These are phyloP conservation scores for Tanaodytes sp. DNA, from an alignment of 2,888 invertebrate species.

Conservation along the genomic window DNA sequence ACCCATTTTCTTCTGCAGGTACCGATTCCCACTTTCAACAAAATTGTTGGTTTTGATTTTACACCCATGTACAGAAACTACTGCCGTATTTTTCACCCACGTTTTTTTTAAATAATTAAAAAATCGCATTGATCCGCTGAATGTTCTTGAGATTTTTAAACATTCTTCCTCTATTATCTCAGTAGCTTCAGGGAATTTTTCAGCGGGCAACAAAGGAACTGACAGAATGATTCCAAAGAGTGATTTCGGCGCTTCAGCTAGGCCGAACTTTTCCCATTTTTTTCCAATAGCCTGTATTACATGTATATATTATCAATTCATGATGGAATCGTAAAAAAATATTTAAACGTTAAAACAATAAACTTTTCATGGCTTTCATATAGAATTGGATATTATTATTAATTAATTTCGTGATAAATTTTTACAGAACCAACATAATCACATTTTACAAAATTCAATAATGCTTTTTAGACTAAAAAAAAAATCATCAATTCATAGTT, in stretches of 20 bases:
- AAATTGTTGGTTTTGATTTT: slow-evolving; percentile 4
- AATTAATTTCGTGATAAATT: background rate
- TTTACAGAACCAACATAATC: background rate
- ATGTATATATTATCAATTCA: too few relatives aligned
- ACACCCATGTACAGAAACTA: background rate
- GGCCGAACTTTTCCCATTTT: background rate
- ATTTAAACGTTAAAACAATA: too few relatives aligned
- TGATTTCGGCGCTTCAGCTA: background rate
- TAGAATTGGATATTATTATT: too few relatives aligned
- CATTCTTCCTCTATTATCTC: background rate
- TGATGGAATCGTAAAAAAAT: too few relatives aligned
- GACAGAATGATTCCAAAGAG: background rate
- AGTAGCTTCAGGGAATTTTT: background rate
- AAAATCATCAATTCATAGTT: too few relatives aligned
- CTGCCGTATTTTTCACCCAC: background rate
- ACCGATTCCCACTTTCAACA: background rate
- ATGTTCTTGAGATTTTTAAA: too few relatives aligned
- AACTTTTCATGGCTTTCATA: too few relatives aligned
- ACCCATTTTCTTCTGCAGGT: background rate
- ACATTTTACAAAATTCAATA: too few relatives aligned
- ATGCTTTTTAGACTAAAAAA: too few relatives aligned
- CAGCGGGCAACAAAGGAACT: background rate
- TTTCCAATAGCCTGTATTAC: background rate
- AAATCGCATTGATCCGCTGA: too few relatives aligned
- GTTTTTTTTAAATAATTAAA: slow-evolving; percentile 1